Evolutionary conservation across 2,888 invertebrate genomes (phyloP).

Genomic region (Protophormia terraenovae): DNA sequence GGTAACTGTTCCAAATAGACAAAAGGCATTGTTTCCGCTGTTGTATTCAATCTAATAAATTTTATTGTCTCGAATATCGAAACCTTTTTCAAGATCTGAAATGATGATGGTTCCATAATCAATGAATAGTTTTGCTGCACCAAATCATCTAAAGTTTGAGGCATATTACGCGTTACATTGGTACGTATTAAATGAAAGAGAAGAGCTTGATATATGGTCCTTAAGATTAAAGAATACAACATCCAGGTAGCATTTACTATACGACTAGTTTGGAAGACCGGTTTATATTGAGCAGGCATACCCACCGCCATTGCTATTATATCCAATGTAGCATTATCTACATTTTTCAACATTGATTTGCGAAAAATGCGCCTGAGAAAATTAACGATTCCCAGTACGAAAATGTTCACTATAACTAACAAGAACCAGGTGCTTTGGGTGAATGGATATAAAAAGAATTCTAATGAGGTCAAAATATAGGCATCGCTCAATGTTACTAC

Average conservation of each 20-base stretch:
- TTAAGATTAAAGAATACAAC: constrained; percentile 58
- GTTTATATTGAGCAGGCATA: constrained; percentile 21
- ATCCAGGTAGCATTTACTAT: constrained; percentile 63
- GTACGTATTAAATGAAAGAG: constrained; percentile 64
- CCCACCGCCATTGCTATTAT: constrained; percentile 27
- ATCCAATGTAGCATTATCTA: neutral
- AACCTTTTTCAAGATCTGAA: neutral
- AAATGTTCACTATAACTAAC: neutral
- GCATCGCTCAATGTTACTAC: constrained; percentile 47
- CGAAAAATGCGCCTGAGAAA: neutral
- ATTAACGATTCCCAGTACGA: neutral
- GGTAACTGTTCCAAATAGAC: neutral
- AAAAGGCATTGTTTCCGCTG: constrained; percentile 19
- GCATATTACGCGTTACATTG: constrained; percentile 42
- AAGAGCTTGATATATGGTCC: constrained; percentile 67
- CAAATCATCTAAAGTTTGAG: constrained; percentile 43
- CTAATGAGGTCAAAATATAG: constrained; percentile 64
- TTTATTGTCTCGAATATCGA: neutral
- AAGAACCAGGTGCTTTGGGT: constrained; percentile 65
- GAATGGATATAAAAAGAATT: constrained; percentile 70
- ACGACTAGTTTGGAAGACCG: constrained; percentile 49
- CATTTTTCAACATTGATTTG: neutral
- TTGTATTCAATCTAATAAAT: constrained; percentile 10
- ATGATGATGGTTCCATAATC: constrained; percentile 27
- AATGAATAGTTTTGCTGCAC: constrained; percentile 39